Conservation (phyloP, 2,113 vertebrate genomes). For the Caretta caretta region DNA sequence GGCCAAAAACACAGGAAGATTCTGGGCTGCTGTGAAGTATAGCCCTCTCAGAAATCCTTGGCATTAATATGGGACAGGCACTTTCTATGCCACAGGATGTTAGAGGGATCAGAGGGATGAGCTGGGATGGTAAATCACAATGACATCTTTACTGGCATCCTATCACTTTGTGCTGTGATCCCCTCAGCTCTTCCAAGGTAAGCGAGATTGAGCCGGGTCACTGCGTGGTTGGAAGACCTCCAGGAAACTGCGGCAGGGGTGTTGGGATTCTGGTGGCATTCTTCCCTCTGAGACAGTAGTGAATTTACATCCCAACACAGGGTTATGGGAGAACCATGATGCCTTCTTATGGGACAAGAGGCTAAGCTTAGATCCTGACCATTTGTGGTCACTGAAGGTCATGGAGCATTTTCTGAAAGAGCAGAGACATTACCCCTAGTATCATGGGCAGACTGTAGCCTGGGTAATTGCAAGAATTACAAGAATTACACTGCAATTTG, state of each 20-base stretch:
- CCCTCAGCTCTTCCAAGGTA: neutral
- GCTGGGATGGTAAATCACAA: neutral
- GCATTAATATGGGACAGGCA: neutral
- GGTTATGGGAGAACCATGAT: neutral
- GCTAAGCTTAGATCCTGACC: neutral
- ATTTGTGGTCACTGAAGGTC: conserved; percentile 6
- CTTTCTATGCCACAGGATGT: neutral
- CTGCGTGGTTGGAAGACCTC: too few relatives aligned
- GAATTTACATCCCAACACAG: neutral
- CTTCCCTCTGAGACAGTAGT: neutral
- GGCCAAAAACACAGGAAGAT: neutral
- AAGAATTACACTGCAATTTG: conserved; percentile 23
- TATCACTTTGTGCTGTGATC: neutral
- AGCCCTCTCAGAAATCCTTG: neutral
- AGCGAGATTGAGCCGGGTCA: neutral
- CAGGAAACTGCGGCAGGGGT: too few relatives aligned
- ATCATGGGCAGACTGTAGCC: conserved; percentile 48
- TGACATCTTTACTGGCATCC: neutral
- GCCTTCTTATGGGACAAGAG: neutral
- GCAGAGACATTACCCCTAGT: neutral
- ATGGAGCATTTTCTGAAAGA: neutral
- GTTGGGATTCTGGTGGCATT: neutral
- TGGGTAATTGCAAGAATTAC: conserved; percentile 21
- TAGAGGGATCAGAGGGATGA: neutral
- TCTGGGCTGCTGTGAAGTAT: neutral